Base-by-base conservation (phyloP, 2,888 invertebrate species). In the Lasioglossum pauxillum region DNA sequence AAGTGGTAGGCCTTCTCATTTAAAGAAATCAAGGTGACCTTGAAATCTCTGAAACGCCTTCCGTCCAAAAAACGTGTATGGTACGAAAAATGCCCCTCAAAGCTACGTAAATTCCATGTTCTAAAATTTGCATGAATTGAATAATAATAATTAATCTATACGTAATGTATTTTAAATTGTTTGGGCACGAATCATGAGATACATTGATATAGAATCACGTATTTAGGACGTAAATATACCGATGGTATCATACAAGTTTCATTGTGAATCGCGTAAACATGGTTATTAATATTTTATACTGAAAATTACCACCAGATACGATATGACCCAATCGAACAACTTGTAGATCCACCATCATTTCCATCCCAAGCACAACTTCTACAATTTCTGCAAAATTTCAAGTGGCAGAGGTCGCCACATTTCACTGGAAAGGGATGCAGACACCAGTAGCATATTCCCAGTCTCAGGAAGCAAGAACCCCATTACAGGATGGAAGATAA, bases 401-500 rank as follows among this genome's bases (percentile, higher is more conserved):
- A 64, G 31, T 53, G 23, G 10, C 5, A 12, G 27, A 53, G 38
- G 27, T 67, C 75, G 16, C 31, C n/a, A 73, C 79, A 44, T 74
- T 78, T 67, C 71, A 38, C 31, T 12, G 38, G 7, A 46, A 31
- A n/a, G 14, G 49, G 60, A 41, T 71, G 60, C 53, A 41, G 38
- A 57, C 12, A 7, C 35, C 60, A 1, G n/a, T 23, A 74, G 35
- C 23, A 44, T 60, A 69, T 69, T 46, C 49, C 7, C 12, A 14
- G 57, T 19, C 38, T 10, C n/a, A 8, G 12, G 64, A 41, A 38
- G 49, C 74, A 53, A 16, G 27, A 60, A 49, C 10, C 5, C 71
- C 78, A 76, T 87, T 77, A 76, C 74, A 35, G 35, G 35, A 72
- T 38, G n/a, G 44, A 27, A 72, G 60, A 75, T 49, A 64, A 41